Evolutionary conservation across 2,888 invertebrate genomes (phyloP).

Genomic region (Microctonus brassicae): DNA sequence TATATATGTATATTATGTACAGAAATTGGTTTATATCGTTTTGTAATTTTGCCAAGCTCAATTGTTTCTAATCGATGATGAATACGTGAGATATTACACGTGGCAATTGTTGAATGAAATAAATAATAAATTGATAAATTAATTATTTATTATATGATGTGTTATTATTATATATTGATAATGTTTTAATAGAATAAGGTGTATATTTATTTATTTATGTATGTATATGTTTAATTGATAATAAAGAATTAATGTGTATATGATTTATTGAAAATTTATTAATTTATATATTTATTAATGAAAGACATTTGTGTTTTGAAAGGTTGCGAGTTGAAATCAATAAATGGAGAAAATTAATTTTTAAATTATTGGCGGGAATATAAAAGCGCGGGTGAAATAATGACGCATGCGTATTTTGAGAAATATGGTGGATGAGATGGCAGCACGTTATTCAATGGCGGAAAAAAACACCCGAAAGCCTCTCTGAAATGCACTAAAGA

Average conservation of each 20-base stretch:
- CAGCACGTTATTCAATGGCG: conserved; percentile 37
- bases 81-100: background rate
- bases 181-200: no score
- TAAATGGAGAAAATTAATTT: background rate
- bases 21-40: conserved; percentile 17
- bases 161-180: no score
- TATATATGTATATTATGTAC: background rate
- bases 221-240: no score
- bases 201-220: no score
- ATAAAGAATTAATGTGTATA: no score
- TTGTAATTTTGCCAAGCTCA: conserved; percentile 5
- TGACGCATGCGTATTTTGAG: conserved; percentile 37
- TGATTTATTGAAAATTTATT: no score
- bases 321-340: background rate
- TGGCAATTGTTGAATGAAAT: background rate
- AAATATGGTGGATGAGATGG: conserved; percentile 53
- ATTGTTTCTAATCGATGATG: conserved; percentile 16
- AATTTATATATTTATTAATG: no score
- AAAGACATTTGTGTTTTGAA: background rate
- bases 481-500: background rate
- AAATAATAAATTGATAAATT: background rate
- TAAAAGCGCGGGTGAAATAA: background rate
- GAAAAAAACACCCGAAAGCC: background rate
- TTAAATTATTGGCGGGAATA: background rate
- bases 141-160: no score